Base-by-base conservation (phyloP, 2,113 vertebrate genomes). In the Sitta europaea region DNA sequence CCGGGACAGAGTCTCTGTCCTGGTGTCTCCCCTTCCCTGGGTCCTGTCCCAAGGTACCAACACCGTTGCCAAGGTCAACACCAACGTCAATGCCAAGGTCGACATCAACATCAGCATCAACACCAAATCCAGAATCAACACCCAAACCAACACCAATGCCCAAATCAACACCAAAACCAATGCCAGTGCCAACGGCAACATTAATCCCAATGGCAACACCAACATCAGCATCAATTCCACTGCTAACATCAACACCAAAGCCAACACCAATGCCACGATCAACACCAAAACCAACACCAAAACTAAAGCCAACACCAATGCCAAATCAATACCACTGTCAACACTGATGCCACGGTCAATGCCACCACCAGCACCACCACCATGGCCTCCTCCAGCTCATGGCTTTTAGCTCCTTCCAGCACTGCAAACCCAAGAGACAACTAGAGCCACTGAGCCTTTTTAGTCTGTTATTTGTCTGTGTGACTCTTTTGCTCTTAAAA, bases 401-500 rank as follows among this genome's bases (percentile, higher is more conserved):
- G 45, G 7, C 0, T 57, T 91, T 66, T 54, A 57, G 61, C 62
- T 90, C 48, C 24, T 82, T 59, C 80, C 87, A 67, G 67, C 38
- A 29, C 88, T 95, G 94, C 71, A 45, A 83, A 92, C 42, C 8
- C 11, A 21, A 65, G n/a, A 67, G 29, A 36, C 11, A 57, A 38
- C 61, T 62, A 33, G 92, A 90, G n/a, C 76, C 29, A 18, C 58
- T 48, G 61, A 0, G 5, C 51, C 86, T 90, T 96, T 94, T 88
- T 54, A 89, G 78, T 45, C 24, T 24, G 15, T 92, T 91, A 50
- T 94, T 92, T 97, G 76, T 77, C 80, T 78, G 0, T 70, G 82
- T 92, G 80, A 84, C 81, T 96, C 91, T 95, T 96, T 67, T 93
- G 91, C 57, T 96, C 96, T 95, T 92, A 98, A 97, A 93, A 97